Percentiles rank a stretch among this genome's conserved stretches.
phyloP scores from a whole-genome alignment of 2,797 vertebrate genomes.

The Orientallactaga sibirica region DNA sequence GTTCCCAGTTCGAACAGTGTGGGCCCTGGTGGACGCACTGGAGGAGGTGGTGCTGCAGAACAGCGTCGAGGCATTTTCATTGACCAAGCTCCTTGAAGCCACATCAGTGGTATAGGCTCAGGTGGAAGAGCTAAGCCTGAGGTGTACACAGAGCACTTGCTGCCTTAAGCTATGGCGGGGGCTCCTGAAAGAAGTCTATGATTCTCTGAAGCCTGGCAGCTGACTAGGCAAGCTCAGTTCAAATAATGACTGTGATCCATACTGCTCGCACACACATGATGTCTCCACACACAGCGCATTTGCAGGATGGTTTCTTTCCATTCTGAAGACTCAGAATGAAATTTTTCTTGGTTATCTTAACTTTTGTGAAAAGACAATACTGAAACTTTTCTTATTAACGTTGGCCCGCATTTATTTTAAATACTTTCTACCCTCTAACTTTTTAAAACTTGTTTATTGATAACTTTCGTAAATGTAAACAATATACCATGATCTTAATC shows the following conservation, averaged over 20 bases:
- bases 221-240: slow-evolving; percentile 53
- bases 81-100: slow-evolving; percentile 87
- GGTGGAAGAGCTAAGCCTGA: slow-evolving; percentile 87
- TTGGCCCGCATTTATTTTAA: slow-evolving; percentile 44
- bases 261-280: not conserved
- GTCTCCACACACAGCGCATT: slow-evolving; percentile 3
- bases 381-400: slow-evolving; percentile 30
- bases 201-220: slow-evolving; percentile 86
- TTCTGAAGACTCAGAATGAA: slow-evolving; percentile 15
- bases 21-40: no score
- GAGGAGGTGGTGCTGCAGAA: no score
- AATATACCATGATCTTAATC: no score
- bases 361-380: slow-evolving; percentile 55
- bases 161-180: slow-evolving; percentile 89
- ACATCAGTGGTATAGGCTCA: slow-evolving; percentile 88
- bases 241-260: not conserved
- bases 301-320: not conserved
- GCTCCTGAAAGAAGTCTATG: slow-evolving; percentile 87
- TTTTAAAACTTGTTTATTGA: not conserved
- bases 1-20: no score
- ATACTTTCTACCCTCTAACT: slow-evolving; percentile 37
- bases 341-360: slow-evolving; percentile 51
- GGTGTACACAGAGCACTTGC: slow-evolving; percentile 88
- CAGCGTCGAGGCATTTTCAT: slow-evolving; percentile 81
- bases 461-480: no score